phyloP scores from a whole-genome alignment of 1,140 invertebrate species.

The Helicoverpa armigera region DNA sequence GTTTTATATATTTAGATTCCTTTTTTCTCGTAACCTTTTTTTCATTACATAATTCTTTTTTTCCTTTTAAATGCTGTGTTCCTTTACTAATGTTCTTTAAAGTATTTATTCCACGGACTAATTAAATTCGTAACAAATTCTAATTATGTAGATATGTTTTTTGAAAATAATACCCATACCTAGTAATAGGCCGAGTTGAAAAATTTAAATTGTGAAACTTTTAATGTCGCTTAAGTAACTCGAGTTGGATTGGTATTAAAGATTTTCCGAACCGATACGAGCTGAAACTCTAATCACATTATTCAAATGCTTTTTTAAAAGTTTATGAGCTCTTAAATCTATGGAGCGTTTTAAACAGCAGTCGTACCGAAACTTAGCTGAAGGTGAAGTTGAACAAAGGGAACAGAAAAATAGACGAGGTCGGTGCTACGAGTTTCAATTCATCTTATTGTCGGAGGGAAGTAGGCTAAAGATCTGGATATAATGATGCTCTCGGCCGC shows the following conservation, averaged over 20 bases:
- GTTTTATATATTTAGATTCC: too few relatives aligned
- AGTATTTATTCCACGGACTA: too few relatives aligned
- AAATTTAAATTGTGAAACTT: conserved; percentile 30
- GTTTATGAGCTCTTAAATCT: conserved; percentile 28
- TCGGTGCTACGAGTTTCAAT: conserved; percentile 25
- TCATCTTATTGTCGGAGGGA: conserved; percentile 31
- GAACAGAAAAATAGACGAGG: conserved; percentile 10
- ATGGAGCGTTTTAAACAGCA: conserved; percentile 13
- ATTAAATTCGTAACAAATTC: too few relatives aligned
- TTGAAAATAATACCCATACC: neutral
- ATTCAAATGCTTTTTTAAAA: conserved; percentile 33
- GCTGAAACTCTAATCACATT: conserved; percentile 32
- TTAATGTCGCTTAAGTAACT: conserved; percentile 11
- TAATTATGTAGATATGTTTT: too few relatives aligned
- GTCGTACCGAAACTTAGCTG: neutral
- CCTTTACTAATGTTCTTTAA: too few relatives aligned
- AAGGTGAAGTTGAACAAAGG: conserved; percentile 26
- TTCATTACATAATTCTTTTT: too few relatives aligned
- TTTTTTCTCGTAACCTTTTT: too few relatives aligned
- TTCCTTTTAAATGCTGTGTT: too few relatives aligned
- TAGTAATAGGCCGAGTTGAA: neutral
- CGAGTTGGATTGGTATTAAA: conserved; percentile 20
- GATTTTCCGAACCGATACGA: conserved; percentile 24
- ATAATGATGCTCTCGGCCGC: conserved; percentile 36
- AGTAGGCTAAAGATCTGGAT: conserved; percentile 41